Base-by-base conservation (phyloP, 2,113 vertebrate species). In the Himantopus leucocephalus region DNA sequence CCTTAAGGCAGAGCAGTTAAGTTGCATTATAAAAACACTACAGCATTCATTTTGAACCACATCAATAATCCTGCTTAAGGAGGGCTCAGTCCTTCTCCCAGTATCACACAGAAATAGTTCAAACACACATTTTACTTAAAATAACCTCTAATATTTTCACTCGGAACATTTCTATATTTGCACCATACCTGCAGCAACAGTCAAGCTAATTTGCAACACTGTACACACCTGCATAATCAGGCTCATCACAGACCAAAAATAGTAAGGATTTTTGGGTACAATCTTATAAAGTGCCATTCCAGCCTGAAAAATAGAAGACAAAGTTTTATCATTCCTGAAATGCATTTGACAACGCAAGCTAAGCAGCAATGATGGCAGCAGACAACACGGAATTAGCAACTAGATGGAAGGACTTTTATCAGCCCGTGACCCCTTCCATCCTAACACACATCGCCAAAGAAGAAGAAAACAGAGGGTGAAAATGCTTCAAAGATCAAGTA, bases 171-270 rank as follows among this genome's bases (percentile, higher is more conserved):
- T 63, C 59, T 74, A 9, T 35, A 48, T 14, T 68, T 52, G 53
- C 67, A 85, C 13, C 39, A n/a, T 29, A 83, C 14, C 35, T 74
- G 88, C 37, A 55, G 50, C 7, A 2, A 47, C 88, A 95, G 17
- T 59, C 82, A 71, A 68, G 82, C n/a, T 45, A 34, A 58, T 77
- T 78, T 78, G 56, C 60, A 91, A 73, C 48, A 7, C 37, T 48
- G 88, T 86, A 96, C 98, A 55, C 97, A 99, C 99, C 98, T 99
- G 99, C 99, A 99, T 99, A 77, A 99, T 99, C 94, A 99, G 98
- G 97, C 99, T 99, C 99, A 99, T 99, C 96, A 99, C 99, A 14
- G 99, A 99, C 99, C 99, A 99, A 98, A 99, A 99, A 97, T 99
- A 99, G 96, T 99, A 99, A 0, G 99, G 99, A 88, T 99, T 99